A percentile compares a stretch with the other conserved stretches of the same genome.
These are phyloP conservation scores for Atherinosoma microstoma DNA, from an alignment of 2,797 vertebrate species.

Conservation along the genomic window DNA sequence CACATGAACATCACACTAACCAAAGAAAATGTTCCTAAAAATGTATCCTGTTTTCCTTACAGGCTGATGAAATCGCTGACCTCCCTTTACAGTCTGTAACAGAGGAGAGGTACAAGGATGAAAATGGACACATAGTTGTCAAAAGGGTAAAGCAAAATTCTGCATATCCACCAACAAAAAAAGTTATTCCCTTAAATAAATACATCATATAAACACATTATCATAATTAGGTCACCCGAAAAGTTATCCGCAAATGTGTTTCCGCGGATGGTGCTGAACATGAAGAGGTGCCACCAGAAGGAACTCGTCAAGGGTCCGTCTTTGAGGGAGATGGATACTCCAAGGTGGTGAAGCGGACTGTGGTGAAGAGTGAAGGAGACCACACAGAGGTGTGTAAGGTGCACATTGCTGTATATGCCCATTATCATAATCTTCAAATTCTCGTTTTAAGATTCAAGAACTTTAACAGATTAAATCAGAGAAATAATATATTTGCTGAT, in stretches of 20 bases:
- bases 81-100: constrained; percentile 83
- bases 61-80: constrained; percentile 4
- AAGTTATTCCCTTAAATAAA: neutral
- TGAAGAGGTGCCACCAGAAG: constrained; percentile 85
- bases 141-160: constrained; percentile 86
- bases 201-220: neutral
- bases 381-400: constrained; percentile 86
- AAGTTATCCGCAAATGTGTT: constrained; percentile 86
- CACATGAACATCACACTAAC: neutral
- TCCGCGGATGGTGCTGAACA: constrained; percentile 86
- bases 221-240: constrained; percentile 87
- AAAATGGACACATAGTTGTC: constrained; percentile 88
- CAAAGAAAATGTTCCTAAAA: constrained; percentile 14
- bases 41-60: constrained; percentile 11
- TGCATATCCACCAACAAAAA: neutral
- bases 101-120: constrained; percentile 90
- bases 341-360: constrained; percentile 88
- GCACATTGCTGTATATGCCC: neutral
- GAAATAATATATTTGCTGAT: neutral
- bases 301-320: constrained; percentile 77
- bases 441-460: too few species aligned
- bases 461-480: neutral
- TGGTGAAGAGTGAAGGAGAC: constrained; percentile 90
- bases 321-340: constrained; percentile 85
- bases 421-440: neutral